These are phyloP conservation scores for Prinia subflava DNA, from an alignment of 2,113 vertebrate genomes.

Conservation along the genomic window DNA sequence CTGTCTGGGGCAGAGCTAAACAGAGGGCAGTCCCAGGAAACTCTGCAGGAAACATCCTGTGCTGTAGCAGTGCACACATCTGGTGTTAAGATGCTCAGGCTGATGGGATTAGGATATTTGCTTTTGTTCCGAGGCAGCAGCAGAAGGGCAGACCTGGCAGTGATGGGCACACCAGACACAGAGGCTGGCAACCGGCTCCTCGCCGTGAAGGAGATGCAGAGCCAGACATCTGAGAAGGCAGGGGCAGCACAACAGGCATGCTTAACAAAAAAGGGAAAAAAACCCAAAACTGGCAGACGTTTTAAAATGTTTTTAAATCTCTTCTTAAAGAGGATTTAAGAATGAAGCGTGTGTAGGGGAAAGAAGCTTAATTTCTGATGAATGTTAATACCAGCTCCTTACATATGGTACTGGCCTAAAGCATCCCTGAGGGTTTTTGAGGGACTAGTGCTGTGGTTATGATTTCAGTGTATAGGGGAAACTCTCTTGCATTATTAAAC, in stretches of 20 bases:
- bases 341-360: not conserved
- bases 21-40: not conserved
- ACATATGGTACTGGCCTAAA: not conserved
- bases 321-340: conserved; percentile 33
- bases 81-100: not conserved
- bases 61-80: not conserved
- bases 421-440: conserved; percentile 9
- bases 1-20: not conserved
- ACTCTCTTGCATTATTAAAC: conserved; percentile 26
- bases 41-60: not conserved
- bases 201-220: accelerated
- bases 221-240: not conserved
- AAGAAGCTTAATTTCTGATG: conserved; percentile 53
- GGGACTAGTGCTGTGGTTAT: conserved; percentile 1
- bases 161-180: not conserved
- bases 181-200: not conserved
- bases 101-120: not conserved
- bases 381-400: conserved; percentile 36
- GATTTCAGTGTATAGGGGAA: not conserved
- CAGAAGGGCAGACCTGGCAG: not conserved
- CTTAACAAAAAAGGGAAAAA: not conserved
- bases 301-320: conserved; percentile 17
- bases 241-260: not conserved
- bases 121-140: not conserved
- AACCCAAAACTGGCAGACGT: not conserved